Evolutionary conservation across 2,113 vertebrate species (phyloP).

Genomic region (Erythrolamprus reginae): DNA sequence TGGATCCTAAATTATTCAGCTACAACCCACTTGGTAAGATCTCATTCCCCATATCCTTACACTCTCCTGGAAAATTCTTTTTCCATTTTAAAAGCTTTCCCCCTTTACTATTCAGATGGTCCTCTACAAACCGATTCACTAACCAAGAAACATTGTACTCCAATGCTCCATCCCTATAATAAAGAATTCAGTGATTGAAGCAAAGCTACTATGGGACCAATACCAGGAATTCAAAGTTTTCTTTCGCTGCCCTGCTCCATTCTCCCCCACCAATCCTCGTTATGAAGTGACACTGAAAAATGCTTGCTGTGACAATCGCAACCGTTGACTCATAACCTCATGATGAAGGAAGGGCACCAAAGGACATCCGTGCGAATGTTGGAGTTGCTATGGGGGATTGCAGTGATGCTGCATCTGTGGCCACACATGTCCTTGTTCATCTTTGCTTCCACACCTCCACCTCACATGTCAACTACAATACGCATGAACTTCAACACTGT

Average conservation of each 20-base stretch:
- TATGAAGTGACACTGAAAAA: neutral
- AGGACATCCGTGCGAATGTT: neutral
- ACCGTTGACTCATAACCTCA: neutral
- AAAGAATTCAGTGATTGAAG: neutral
- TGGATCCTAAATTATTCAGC: neutral
- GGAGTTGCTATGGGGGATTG: neutral
- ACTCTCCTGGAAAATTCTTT: too few species aligned
- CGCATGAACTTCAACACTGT: neutral
- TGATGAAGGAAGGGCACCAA: slow-evolving; percentile 6
- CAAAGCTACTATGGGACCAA: neutral
- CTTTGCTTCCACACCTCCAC: neutral
- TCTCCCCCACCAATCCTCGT: neutral
- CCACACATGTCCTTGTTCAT: neutral
- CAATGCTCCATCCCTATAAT: neutral
- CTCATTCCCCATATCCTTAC: neutral
- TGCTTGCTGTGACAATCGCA: neutral
- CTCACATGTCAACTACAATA: neutral
- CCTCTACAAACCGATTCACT: neutral
- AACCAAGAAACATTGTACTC: neutral
- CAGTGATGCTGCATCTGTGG: neutral
- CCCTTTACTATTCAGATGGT: neutral
- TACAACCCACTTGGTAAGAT: neutral
- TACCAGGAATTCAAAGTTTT: neutral
- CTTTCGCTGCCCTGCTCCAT: neutral
- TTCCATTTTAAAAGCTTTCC: neutral